These are phyloP conservation scores for Carabus problematicus DNA, from an alignment of 2,888 invertebrate species.

Conservation along the genomic window DNA sequence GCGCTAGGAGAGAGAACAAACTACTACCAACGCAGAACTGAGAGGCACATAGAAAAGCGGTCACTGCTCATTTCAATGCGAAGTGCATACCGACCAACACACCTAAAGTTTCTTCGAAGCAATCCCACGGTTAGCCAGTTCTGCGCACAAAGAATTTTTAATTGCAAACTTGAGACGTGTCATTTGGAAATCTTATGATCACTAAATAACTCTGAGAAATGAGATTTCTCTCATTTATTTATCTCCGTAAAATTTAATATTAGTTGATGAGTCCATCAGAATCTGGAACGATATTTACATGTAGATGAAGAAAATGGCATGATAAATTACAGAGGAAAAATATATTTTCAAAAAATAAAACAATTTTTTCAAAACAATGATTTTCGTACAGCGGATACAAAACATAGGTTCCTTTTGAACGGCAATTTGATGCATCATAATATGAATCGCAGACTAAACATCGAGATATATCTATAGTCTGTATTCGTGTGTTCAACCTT, in stretches of 20 bases:
- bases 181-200: conserved; percentile 31
- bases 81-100: conserved; percentile 20
- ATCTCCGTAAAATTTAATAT: conserved; percentile 13
- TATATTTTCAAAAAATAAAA: too few species aligned
- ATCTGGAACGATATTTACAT: conserved; percentile 24
- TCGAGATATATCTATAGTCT: background rate
- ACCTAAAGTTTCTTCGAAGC: conserved; percentile 25
- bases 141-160: conserved; percentile 36
- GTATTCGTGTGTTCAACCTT: background rate
- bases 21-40: too few species aligned
- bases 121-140: conserved; percentile 37
- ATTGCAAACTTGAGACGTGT: conserved; percentile 35
- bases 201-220: conserved; percentile 36
- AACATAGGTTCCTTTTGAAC: background rate
- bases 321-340: background rate
- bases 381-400: background rate
- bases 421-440: background rate
- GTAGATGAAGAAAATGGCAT: conserved; percentile 16
- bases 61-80: conserved; percentile 38
- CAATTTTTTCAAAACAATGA: too few species aligned
- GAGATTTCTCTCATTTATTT: conserved; percentile 36
- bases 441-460: background rate
- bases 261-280: conserved; percentile 20
- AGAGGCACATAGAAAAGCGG: conserved; percentile 1
- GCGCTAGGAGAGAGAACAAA: too few species aligned